Base-by-base conservation (phyloP, 2,888 invertebrate species). In the Drosophila putrida region DNA sequence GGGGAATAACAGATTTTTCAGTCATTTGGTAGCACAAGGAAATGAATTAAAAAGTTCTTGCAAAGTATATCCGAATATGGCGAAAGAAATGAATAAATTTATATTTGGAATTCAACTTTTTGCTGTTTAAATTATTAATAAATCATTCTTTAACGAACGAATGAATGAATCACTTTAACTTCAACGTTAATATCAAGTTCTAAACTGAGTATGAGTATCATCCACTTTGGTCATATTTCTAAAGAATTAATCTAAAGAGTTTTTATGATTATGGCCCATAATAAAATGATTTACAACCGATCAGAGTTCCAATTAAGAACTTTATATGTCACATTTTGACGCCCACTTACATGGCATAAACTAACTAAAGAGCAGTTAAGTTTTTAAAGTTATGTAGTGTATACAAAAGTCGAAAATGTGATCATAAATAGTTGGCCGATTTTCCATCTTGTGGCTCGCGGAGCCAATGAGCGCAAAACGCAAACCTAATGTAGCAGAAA, bases 401-500 rank as follows among this genome's bases (percentile, higher is more conserved):
- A 63, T 70, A 36, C 35, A 35, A 47, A 41, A 62, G 55, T 75
- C 75, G 57, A 38, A n/a, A n/a, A n/a, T n/a, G n/a, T n/a, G n/a
- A n/a, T n/a, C n/a, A n/a, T n/a, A n/a, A n/a, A 27, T 62, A 55
- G 62, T 63, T 28, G 44, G 49, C 35, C 49, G 73, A 59, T 55
- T 70, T 63, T 51, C 75, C 72, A 58, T 70, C 41, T 74, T 50
- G 67, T 50, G 50, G 55, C 35, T 44, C 35, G 39, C 39, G 55
- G 15, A 69, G 60, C 47, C 57, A 61, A 53, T 57, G 67, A 55
- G 47, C 71, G 53, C 66, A 55, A 41, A 73, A 68, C 61, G 47
- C 47, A 71, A 65, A 80, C 49, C 80, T 85, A 85, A 89, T 85
- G 89, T 85, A 89, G 75, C 88, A 86, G 85, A 86, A 89, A 86